Base-by-base conservation (phyloP, 2,888 invertebrate species). In the Lithophane leautieri region DNA sequence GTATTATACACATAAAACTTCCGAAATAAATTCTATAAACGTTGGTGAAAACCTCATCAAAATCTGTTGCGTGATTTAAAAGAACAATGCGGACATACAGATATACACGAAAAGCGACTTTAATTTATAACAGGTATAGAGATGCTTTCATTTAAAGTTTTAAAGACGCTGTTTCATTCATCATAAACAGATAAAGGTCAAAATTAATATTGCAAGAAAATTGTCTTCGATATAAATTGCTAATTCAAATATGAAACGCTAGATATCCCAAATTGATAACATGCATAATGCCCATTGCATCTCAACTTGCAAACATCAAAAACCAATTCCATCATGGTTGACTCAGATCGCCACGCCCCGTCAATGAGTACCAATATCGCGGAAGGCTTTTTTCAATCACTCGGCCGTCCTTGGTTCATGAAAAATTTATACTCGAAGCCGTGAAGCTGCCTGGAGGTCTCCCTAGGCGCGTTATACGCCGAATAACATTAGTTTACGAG, bases 401-500 rank as follows among this genome's bases (percentile, higher is more conserved):
- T 93, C 92, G 91, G 90, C 71, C 90, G 88, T 91, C 90, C 89
- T 91, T 89, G 93, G 90, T 93, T 95, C 96, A 96, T 96, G 96
- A 96, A 95, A 96, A 94, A 96, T 96, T 92, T 95, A 96, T 96
- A 91, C 90, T 88, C 79, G 79, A 82, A 84, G 85, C 87, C 88
- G 89, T 86, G 89, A 89, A 84, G 82, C 71, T 52, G 74, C 62
- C 68, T 68, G 60, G 78, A 82, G 90, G 89, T 91, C 92, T 92
- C 94, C 87, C 90, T 90, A 92, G 93, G 92, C 93, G 92, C 92
- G 93, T 93, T 93, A 93, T 92, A 76, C 79, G 82, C 92, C 90
- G 94, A 95, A 95, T 94, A 94, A 94, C 93, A 95, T 95, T 94
- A 94, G 93, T 95, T 95, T 95, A 95, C 93, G 91, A 92, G 89